Percentiles rank a stretch among this genome's conserved stretches.
Evolutionary conservation across 2,888 invertebrate genomes (phyloP).

Genomic region (Epinotia bilunana): DNA sequence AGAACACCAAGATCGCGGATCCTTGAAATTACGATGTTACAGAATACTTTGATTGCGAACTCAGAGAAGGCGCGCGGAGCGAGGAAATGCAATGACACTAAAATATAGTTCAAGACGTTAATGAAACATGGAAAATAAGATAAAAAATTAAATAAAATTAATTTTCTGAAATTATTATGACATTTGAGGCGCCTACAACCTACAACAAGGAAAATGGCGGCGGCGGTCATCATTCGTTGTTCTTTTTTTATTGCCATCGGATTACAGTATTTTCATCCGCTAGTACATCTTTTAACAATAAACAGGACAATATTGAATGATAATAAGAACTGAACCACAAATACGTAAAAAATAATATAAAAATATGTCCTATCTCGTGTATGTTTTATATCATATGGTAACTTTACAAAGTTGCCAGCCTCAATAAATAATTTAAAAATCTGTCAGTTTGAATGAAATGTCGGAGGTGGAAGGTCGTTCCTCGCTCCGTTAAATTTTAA

Average conservation of each 20-base stretch:
- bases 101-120: constrained; percentile 59
- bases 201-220: constrained; percentile 84
- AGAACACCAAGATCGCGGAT: constrained; percentile 71
- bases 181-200: constrained; percentile 84
- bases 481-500: constrained; percentile 63
- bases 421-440: constrained; percentile 52
- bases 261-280: not conserved
- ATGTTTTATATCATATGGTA: constrained; percentile 2
- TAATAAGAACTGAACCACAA: not conserved
- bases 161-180: constrained; percentile 82
- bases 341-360: not conserved
- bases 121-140: constrained; percentile 68
- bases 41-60: constrained; percentile 63
- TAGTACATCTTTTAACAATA: not conserved
- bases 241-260: constrained; percentile 29
- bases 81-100: constrained; percentile 59
- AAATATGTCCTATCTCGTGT: not conserved
- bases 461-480: constrained; percentile 58
- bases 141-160: constrained; percentile 78
- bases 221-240: constrained; percentile 49
- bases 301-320: not conserved
- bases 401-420: constrained; percentile 33
- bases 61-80: constrained; percentile 52
- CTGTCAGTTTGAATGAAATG: constrained; percentile 71
- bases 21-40: constrained; percentile 69